phyloP scores from a whole-genome alignment of 2,797 vertebrate genomes.

The Lagorchestes hirsutus region DNA sequence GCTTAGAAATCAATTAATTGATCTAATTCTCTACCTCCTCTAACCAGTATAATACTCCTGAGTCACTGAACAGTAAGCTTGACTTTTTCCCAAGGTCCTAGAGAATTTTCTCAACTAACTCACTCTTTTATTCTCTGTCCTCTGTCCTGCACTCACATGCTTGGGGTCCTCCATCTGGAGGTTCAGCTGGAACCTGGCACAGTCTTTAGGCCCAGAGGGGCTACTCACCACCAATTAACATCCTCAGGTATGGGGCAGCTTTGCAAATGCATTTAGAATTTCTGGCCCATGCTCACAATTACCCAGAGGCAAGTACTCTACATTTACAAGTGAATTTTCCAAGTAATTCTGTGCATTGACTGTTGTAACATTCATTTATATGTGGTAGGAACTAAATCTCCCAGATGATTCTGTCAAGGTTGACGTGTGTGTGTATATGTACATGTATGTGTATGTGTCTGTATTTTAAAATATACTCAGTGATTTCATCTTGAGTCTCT shows the following conservation, averaged over 20 bases:
- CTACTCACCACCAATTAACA: neutral
- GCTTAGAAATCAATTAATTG: neutral
- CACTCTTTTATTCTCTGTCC: neutral
- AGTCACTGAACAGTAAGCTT: neutral
- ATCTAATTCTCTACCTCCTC: neutral
- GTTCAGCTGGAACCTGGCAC: neutral
- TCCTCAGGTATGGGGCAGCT: neutral
- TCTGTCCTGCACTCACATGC: neutral
- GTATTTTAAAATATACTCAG: constrained; percentile 49
- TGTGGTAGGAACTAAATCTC: constrained; percentile 51
- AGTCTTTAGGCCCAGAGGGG: neutral
- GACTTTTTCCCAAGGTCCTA: neutral
- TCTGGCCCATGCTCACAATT: rapidly evolving
- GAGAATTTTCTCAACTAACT: neutral
- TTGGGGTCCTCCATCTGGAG: neutral
- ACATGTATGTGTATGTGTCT: neutral
- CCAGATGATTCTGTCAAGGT: constrained; percentile 34
- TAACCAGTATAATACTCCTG: neutral
- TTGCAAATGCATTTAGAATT: neutral
- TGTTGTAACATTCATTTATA: constrained; percentile 39
- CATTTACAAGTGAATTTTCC: neutral
- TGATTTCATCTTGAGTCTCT: constrained; percentile 62
- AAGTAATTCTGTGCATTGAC: neutral
- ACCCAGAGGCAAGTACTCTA: neutral
- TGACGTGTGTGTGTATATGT: neutral